These are phyloP conservation scores for Cerceris rybyensis DNA, from an alignment of 2,888 invertebrate genomes.

Conservation along the genomic window DNA sequence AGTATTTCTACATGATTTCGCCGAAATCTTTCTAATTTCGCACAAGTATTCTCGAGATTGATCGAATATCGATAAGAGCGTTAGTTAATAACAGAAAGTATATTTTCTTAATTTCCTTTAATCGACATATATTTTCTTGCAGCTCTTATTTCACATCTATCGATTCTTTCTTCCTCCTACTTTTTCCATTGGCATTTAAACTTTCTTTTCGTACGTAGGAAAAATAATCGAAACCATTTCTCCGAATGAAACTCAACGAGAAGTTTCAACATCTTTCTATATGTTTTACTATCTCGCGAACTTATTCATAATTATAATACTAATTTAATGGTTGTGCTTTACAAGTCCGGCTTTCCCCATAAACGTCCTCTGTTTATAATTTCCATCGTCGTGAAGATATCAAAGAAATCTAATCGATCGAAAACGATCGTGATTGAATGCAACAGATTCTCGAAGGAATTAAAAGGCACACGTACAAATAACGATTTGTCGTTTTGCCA, in stretches of 20 bases:
- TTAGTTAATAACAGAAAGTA: slow-evolving; percentile 31
- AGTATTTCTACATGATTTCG: slow-evolving; percentile 38
- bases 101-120: slow-evolving; percentile 36
- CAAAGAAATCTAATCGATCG: neutral
- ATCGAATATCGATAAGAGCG: slow-evolving; percentile 27
- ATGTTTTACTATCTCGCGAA: neutral
- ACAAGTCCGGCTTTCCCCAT: slow-evolving; percentile 8
- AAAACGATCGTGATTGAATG: neutral
- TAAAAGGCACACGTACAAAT: neutral
- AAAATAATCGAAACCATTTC: too few relatives aligned
- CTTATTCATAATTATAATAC: neutral
- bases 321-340: slow-evolving; percentile 25
- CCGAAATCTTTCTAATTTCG: slow-evolving; percentile 41
- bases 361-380: slow-evolving; percentile 6
- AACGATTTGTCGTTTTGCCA: slow-evolving; percentile 1
- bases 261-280: neutral
- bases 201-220: too few relatives aligned
- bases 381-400: slow-evolving; percentile 1
- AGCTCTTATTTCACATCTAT: slow-evolving; percentile 16
- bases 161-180: neutral
- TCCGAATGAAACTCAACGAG: too few relatives aligned
- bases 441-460: too few relatives aligned
- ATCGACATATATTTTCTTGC: slow-evolving; percentile 1
- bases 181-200: neutral
- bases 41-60: slow-evolving; percentile 32